Evolutionary conservation across 2,113 vertebrate genomes (phyloP), one percentile per base, ranked within the genome.

Genomic region (Tichodroma muraria): DNA sequence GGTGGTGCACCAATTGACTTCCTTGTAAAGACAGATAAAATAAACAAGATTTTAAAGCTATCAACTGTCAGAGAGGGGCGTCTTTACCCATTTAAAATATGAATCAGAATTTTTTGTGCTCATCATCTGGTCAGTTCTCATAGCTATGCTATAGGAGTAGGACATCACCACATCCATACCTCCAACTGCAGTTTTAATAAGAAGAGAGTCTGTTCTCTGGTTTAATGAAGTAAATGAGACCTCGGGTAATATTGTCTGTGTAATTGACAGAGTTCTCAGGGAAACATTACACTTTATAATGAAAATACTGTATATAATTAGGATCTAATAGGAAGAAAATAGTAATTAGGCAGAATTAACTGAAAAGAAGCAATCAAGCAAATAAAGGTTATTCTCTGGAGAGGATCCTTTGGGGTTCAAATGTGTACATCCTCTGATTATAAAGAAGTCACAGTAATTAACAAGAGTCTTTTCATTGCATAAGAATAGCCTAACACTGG

Each of bases 301-400:
- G 98, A 98, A 98, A 98, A 98, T 98, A 98, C 97, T 98, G 97
- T 98, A 98, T 97, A 97, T 98, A 98, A 98, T 98, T 98, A 98
- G 97, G 97, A 97, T 96, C 97, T 98, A 98, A 98, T 98, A 98
- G 97, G 97, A 98, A 98, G 97, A 98, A 98, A 98, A 98, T 97
- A 98, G 97, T 97, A 98, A 98, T 98, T 98, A 98, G 97, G 95
- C 68, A 98, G 97, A 98, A 98, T 98, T 98, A 98, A 98, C 98
- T 96, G 97, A 98, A 98, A 95, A 97, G 97, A 97, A 94, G 97
- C 97, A 98, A 98, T 98, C 98, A 98, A 97, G 97, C 98, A 98
- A 98, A 98, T 97, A 98, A 98, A 98, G 97, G 97, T 98, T 98
- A 97, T 98, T 96, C 98, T 97, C 97, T 90, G 92, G 98, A 98